A percentile compares a stretch with the other conserved stretches of the same genome.
These are phyloP conservation scores for Entomobrya proxima DNA, from an alignment of 2,888 invertebrate species.

Conservation along the genomic window DNA sequence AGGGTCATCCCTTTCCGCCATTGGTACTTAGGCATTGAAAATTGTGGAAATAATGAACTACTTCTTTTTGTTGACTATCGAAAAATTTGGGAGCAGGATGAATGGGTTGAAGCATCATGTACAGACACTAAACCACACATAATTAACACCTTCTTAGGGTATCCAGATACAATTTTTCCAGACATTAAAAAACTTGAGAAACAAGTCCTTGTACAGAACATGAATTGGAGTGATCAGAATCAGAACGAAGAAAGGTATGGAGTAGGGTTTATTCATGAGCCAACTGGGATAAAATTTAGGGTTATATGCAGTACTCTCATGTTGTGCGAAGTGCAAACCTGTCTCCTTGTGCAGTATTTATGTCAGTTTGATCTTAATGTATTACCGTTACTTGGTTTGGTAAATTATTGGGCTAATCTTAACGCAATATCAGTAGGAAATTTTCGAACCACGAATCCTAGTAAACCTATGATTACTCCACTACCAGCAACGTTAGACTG, in stretches of 20 bases:
- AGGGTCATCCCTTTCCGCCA: neutral
- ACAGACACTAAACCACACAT: neutral
- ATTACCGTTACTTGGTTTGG: neutral
- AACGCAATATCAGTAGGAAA: neutral
- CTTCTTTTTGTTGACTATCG: neutral
- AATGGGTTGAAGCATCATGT: neutral
- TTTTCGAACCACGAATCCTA: neutral
- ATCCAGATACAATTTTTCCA: neutral
- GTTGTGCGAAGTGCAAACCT: neutral
- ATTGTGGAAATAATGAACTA: neutral
- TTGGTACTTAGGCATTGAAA: slow-evolving; percentile 6
- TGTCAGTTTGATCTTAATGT: neutral
- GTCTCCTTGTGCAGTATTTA: neutral
- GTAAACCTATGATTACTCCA: neutral
- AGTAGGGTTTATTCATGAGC: neutral
- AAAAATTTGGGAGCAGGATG: neutral
- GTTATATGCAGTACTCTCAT: neutral
- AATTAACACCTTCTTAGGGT: neutral
- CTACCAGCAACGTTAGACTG: neutral
- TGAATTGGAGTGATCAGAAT: neutral
- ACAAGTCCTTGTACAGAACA: too few relatives aligned
- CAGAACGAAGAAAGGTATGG: neutral
- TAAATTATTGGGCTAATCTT: slow-evolving; percentile 8
- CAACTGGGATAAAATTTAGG: neutral
- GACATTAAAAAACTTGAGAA: neutral